Evolutionary conservation across 2,888 invertebrate species (phyloP), one percentile per base, ranked within the genome.

Genomic region (Scelioninae gen. 2): DNA sequence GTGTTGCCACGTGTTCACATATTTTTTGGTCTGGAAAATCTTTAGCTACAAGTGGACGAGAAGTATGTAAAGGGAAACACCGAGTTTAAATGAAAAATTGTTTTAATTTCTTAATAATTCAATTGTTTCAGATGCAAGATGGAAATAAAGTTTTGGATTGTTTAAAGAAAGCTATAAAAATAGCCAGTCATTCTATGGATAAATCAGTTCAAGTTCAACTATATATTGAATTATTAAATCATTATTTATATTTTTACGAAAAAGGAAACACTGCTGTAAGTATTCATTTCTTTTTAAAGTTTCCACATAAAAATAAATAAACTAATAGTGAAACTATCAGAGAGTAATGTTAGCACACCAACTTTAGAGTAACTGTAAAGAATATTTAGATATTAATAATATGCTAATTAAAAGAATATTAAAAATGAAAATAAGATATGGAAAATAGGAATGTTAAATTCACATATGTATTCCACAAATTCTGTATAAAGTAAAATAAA

Each of bases 151-250:
- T 96, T 0, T 88, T 96, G 45, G 98, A 98, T 83, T 98, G 98
- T 85, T 88, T 99, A 78, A 97, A 97, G 87, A 98, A 97, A 86
- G 96, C 96, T 7, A 93, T 96, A 2, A 91, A 96, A 63, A 97
- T 98, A 67, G 96, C 97, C 0, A 95, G 95, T 78, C 98, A 99
- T 82, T 98, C 98, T 82, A 96, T 99, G 95, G 99, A 99, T 87
- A 92, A 92, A 13, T 94, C 95, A 1, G 97, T 98, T 4, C 98
- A 98, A 88, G 96, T 97, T 16, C 98, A 98, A 84, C 89, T 99
- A 37, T 94, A 96, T 83, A 96, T 97, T 2, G 98, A 98, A 85
- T 90, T 99, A 74, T 88, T 99, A 57, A 97, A 97, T 83, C 92
- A 96, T 77, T 97, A 98, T 87, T 91, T 97, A 55, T 94, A 96